Evolutionary conservation across 2,113 vertebrate genomes (phyloP).

Genomic region (Thermophis baileyi): DNA sequence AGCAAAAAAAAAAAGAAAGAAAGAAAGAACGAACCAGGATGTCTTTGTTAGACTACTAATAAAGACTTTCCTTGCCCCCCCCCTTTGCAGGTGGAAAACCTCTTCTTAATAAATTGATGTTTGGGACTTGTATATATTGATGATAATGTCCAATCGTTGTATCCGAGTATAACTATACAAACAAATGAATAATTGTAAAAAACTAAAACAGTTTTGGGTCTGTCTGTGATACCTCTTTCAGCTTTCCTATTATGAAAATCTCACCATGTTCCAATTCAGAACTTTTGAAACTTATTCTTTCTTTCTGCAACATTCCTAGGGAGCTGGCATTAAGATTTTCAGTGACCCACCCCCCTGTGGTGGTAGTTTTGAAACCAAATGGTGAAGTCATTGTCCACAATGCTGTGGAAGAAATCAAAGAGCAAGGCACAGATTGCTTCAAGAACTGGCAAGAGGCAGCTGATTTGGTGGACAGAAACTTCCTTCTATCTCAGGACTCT

Average conservation of each 20-base stretch:
- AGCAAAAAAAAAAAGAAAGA: neutral
- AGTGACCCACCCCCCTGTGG: constrained; percentile 74
- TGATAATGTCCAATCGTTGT: neutral
- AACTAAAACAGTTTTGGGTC: neutral
- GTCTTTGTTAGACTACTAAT: neutral
- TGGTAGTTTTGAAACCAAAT: constrained; percentile 85
- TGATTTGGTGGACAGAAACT: constrained; percentile 83
- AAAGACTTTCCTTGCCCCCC: neutral
- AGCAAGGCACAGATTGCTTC: constrained; percentile 77
- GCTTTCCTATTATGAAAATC: neutral
- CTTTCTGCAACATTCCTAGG: constrained; percentile 59
- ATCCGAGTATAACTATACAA: neutral
- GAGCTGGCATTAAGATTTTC: constrained; percentile 78
- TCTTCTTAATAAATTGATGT: neutral
- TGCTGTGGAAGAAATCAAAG: constrained; percentile 77
- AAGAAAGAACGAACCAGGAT: neutral
- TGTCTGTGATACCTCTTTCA: neutral
- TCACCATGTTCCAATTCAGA: neutral
- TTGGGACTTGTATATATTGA: neutral
- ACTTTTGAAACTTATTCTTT: neutral
- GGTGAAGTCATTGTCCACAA: constrained; percentile 77
- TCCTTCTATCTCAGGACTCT: constrained; percentile 77
- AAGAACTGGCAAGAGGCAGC: constrained; percentile 85
- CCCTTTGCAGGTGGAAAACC: neutral
- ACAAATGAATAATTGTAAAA: neutral